Evolutionary conservation across 2,888 invertebrate genomes (phyloP).

Genomic region (Koerneria pararmatus): DNA sequence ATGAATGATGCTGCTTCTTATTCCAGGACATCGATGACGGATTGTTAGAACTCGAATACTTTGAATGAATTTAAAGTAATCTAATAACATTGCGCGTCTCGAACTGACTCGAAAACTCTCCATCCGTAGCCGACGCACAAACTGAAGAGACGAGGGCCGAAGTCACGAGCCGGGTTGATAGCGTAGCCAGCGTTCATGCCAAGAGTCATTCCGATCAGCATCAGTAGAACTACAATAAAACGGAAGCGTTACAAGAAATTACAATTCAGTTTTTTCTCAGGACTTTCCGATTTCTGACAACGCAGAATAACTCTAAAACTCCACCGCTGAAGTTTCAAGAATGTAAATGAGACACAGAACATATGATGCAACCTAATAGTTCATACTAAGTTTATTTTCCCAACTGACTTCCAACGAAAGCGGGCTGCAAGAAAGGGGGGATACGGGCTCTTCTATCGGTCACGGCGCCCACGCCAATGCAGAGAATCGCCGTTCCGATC

Average conservation of each 20-base stretch:
- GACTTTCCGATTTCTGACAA: too few species aligned
- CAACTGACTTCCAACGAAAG: slow-evolving; percentile 35
- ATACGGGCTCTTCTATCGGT: slow-evolving; percentile 49
- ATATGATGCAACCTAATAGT: too few species aligned
- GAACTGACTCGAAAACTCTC: slow-evolving; percentile 59
- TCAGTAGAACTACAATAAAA: slow-evolving; percentile 6
- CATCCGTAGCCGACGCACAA: slow-evolving; percentile 62
- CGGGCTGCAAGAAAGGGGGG: slow-evolving; percentile 48
- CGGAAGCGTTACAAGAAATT: too few species aligned
- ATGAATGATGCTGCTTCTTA: too few species aligned
- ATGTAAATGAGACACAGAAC: too few species aligned
- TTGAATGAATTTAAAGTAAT: neutral
- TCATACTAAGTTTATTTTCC: too few species aligned
- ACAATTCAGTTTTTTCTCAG: too few species aligned
- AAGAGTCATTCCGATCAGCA: slow-evolving; percentile 48
- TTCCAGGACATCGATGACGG: too few species aligned
- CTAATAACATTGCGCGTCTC: neutral
- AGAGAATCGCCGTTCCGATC: slow-evolving; percentile 45
- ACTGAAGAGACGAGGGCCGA: slow-evolving; percentile 65
- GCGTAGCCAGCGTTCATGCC: slow-evolving; percentile 66
- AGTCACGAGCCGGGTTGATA: slow-evolving; percentile 68
- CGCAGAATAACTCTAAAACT: too few species aligned
- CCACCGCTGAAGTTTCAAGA: too few species aligned
- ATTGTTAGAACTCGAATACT: neutral
- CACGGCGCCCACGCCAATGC: slow-evolving; percentile 43